Evolutionary conservation across 92 coral and sea anemone species (phyloP).

Genomic region (Porites rus): DNA sequence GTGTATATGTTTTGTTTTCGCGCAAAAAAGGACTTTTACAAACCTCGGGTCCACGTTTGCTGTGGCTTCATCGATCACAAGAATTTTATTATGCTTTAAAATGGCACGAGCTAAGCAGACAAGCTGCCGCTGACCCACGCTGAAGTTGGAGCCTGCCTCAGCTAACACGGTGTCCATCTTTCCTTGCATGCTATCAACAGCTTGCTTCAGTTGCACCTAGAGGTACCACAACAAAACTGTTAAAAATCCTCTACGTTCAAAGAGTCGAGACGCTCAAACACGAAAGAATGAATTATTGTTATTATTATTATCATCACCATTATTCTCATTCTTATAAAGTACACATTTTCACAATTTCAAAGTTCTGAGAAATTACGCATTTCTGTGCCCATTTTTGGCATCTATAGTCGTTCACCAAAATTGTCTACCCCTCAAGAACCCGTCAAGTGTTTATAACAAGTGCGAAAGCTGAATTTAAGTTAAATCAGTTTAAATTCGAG

Average conservation of each 20-base stretch:
- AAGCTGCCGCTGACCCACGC: slow-evolving; percentile 90
- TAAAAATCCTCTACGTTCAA: neutral
- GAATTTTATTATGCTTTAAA: slow-evolving; percentile 74
- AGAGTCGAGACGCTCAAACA: too few relatives aligned
- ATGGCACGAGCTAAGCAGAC: slow-evolving; percentile 90
- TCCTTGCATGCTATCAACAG: slow-evolving; percentile 70
- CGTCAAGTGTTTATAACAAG: too few relatives aligned
- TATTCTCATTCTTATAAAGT: too few relatives aligned
- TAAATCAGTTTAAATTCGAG: too few relatives aligned
- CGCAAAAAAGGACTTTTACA: neutral
- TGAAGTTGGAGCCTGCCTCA: slow-evolving; percentile 87
- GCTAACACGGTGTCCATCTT: slow-evolving; percentile 78
- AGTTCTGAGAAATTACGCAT: too few relatives aligned
- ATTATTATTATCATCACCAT: too few relatives aligned
- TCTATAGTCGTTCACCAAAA: too few relatives aligned
- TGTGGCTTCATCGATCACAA: slow-evolving; percentile 90
- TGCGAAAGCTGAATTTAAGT: too few relatives aligned
- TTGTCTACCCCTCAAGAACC: too few relatives aligned
- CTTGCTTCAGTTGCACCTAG: slow-evolving; percentile 77
- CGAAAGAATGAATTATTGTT: too few relatives aligned
- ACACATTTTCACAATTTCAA: too few relatives aligned
- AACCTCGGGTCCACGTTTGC: slow-evolving; percentile 92
- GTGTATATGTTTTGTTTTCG: neutral
- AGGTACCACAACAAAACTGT: slow-evolving; percentile 10
- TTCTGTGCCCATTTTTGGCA: too few relatives aligned